Percentiles rank a stretch among this genome's conserved stretches.
These are phyloP conservation scores for Tetranychus truncatus DNA, from an alignment of 2,888 invertebrate genomes.

Conservation along the genomic window DNA sequence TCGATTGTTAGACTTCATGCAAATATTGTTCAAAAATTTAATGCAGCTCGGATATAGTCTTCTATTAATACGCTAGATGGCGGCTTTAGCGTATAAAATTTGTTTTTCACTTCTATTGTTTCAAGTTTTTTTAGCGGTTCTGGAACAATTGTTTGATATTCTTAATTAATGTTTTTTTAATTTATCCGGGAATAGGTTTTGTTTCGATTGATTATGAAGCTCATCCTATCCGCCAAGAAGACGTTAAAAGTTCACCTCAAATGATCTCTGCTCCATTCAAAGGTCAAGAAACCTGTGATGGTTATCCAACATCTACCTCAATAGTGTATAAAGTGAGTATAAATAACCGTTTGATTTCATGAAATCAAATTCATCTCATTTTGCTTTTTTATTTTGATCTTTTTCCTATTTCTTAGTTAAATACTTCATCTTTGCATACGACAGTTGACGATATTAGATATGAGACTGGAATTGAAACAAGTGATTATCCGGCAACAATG, in stretches of 20 bases:
- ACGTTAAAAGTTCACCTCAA: background rate
- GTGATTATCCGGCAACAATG: background rate
- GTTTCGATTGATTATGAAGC: conserved; percentile 6
- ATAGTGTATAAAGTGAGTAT: background rate
- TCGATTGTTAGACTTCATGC: too few relatives aligned
- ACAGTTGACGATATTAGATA: background rate
- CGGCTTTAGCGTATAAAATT: too few relatives aligned
- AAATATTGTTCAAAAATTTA: too few relatives aligned
- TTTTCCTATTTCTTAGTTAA: background rate
- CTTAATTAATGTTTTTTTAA: background rate
- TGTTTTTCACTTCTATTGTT: too few relatives aligned
- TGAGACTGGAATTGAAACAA: background rate
- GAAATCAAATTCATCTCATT: background rate
- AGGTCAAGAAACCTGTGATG: too few relatives aligned
- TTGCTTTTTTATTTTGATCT: background rate
- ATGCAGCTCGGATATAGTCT: too few relatives aligned
- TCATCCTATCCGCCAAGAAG: conserved; percentile 3
- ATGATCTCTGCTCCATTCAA: conserved; percentile 9
- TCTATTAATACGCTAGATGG: too few relatives aligned
- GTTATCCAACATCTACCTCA: conserved; percentile 8
- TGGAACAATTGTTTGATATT: background rate
- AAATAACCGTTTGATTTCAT: background rate
- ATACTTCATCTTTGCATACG: background rate
- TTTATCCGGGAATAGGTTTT: conserved; percentile 4
- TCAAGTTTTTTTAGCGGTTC: background rate